Evolutionary conservation across 2,113 vertebrate species (phyloP), one percentile per base, ranked within the genome.

Genomic region (Phyllostomus discolor): DNA sequence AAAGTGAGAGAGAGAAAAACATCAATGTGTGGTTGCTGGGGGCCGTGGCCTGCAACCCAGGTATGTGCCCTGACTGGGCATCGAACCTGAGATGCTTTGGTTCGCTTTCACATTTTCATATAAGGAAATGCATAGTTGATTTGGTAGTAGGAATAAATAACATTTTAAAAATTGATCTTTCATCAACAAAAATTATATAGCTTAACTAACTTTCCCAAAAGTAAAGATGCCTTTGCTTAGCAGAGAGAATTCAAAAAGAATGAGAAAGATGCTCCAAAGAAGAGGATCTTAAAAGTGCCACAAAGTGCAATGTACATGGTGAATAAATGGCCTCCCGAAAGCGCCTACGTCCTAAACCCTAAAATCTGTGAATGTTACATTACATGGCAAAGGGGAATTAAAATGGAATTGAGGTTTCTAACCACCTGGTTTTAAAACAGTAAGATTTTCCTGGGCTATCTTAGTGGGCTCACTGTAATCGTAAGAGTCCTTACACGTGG

Each of bases 41-140:
- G n/a, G n/a, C n/a, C n/a, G n/a, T n/a, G n/a, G n/a, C n/a, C n/a
- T n/a, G n/a, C n/a, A n/a, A n/a, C n/a, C n/a, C n/a, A n/a, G n/a
- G n/a, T n/a, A n/a, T n/a, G n/a, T n/a, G n/a, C n/a, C n/a, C n/a
- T n/a, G n/a, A n/a, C n/a, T n/a, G n/a, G n/a, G n/a, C n/a, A n/a
- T n/a, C n/a, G n/a, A n/a, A n/a, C n/a, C n/a, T n/a, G n/a, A n/a
- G n/a, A n/a, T n/a, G n/a, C n/a, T n/a, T n/a, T n/a, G n/a, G n/a
- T n/a, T n/a, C n/a, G 88, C 50, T 87, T 96, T 83, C 52, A n/a
- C 35, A 85, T 69, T 96, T 80, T 46, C 35, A 67, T 12, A 84
- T 57, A 54, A 73, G 20, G 41, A 89, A 86, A 81, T 50, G 19
- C 57, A 64, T 78, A 84, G 54, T 11, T 88, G 26, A 92, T 87